Conservation (phyloP, 2,797 vertebrate species). For the Eulemur mongoz region DNA sequence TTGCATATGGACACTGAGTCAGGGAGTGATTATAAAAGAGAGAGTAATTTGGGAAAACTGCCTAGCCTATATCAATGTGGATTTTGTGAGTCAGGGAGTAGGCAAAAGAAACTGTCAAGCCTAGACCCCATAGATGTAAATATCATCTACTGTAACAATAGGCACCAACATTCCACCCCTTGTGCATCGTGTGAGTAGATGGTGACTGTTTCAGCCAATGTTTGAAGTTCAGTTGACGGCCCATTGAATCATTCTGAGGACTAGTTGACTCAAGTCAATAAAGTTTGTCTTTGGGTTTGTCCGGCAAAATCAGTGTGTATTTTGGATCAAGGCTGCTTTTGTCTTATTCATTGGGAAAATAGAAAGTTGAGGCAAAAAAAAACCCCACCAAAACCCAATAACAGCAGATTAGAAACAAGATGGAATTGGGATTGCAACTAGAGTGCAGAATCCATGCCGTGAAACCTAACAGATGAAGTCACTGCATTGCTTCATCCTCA, state of each 20-base stretch:
- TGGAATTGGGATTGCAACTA: not conserved
- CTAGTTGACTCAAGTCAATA: not conserved
- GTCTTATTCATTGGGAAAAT: not conserved
- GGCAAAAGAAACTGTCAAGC: not conserved
- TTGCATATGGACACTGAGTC: not conserved
- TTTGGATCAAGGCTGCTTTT: not conserved
- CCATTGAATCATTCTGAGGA: not conserved
- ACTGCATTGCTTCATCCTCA: not conserved
- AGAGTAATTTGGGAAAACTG: not conserved
- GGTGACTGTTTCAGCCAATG: not conserved
- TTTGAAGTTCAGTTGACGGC: not conserved
- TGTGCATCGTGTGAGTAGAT: not conserved
- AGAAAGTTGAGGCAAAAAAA: not conserved
- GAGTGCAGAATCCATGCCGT: not conserved
- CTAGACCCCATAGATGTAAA: no score
- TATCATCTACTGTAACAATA: not conserved
- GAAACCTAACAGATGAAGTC: not conserved
- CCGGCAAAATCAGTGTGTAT: not conserved
- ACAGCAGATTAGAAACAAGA: not conserved
- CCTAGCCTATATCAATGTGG: not conserved
- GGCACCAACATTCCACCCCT: fast-evolving
- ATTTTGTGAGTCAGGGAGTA: not conserved
- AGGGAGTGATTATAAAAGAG: not conserved
- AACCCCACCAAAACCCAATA: not conserved
- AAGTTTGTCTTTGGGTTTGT: not conserved